Evolutionary conservation across 2,113 vertebrate species (phyloP), one percentile per base, ranked within the genome.

Genomic region (Catharus minimus): DNA sequence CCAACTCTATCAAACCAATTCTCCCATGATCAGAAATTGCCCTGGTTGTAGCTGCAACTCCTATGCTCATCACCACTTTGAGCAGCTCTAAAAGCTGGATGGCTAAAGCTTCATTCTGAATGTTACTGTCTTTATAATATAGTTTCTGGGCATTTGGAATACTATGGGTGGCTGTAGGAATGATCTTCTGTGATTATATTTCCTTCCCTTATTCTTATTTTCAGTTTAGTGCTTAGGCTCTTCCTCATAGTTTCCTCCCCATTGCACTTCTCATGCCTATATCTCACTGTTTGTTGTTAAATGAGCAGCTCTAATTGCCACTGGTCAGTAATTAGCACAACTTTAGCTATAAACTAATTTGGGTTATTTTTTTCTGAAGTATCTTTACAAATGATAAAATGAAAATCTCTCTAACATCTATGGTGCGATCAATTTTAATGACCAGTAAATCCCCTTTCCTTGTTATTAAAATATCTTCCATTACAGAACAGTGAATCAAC

Each of bases 161-260:
- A 12, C 38, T 41, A 1, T 2, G 3, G 14, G 7, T 1, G 0
- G 15, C n/a, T 57, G 17, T 27, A 52, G 44, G 49, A 92, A 17
- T 28, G 14, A 26, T 50, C 13, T 79, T 52, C n/a, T 22, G 26
- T 24, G 43, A 39, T 43, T 3, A 0, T 32, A 66, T 22, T 11
- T 14, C 14, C 11, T 14, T 26, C 11, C 4, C 8, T 33, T 53
- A 3, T 52, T 85, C 13, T 52, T 71, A 33, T 27, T 58, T 13
- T 44, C 22, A 44, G 5, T 24, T 82, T 26, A 60, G 4, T 6
- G 2, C 69, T 84, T 33, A 12, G 17, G 10, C 2, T 71, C 7
- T 36, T 65, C 39, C 30, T 71, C 2, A 7, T 26, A 7, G 11
- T 62, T 74, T 92, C 10, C 8, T 89, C 9, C 27, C 10, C 10